A percentile compares a stretch with the other conserved stretches of the same genome.
Evolutionary conservation across 2,797 vertebrate species (phyloP).

Genomic region (Anguilla anguilla): DNA sequence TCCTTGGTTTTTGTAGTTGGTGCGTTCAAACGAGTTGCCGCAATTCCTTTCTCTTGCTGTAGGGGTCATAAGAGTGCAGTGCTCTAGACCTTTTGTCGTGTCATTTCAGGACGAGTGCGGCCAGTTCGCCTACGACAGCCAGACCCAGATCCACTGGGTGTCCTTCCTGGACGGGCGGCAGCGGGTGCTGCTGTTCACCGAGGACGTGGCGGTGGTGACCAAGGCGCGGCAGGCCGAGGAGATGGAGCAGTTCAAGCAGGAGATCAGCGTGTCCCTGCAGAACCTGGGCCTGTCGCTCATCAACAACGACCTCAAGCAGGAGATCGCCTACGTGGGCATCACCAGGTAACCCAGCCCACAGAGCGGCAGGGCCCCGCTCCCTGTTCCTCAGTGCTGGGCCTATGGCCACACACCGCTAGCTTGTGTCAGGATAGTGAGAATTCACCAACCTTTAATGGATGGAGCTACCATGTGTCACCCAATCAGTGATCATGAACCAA

Average conservation of each 20-base stretch:
- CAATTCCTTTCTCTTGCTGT: neutral
- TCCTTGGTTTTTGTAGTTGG: neutral
- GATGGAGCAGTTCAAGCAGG: constrained; percentile 89
- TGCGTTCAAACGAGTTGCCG: neutral
- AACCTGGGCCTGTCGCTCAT: constrained; percentile 91
- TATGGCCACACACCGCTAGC: neutral
- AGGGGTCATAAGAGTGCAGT: neutral
- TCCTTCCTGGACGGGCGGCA: constrained; percentile 94
- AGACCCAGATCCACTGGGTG: constrained; percentile 90
- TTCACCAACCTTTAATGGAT: neutral
- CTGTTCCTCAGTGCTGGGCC: too few relatives aligned
- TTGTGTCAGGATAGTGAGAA: neutral
- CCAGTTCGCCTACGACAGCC: constrained; percentile 82
- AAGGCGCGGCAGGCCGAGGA: constrained; percentile 94
- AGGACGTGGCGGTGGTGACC: constrained; percentile 87
- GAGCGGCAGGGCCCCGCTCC: neutral
- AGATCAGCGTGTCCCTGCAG: constrained; percentile 86
- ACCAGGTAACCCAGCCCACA: constrained; percentile 77
- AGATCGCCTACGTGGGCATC: constrained; percentile 92
- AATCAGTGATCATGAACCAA: neutral
- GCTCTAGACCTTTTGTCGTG: neutral
- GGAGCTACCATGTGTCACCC: neutral
- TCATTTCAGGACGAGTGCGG: constrained; percentile 84
- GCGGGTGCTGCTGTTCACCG: constrained; percentile 90
- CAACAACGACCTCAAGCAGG: constrained; percentile 85